Evolutionary conservation across 2,113 vertebrate genomes (phyloP).

Genomic region (Coptodon bakossiorum): DNA sequence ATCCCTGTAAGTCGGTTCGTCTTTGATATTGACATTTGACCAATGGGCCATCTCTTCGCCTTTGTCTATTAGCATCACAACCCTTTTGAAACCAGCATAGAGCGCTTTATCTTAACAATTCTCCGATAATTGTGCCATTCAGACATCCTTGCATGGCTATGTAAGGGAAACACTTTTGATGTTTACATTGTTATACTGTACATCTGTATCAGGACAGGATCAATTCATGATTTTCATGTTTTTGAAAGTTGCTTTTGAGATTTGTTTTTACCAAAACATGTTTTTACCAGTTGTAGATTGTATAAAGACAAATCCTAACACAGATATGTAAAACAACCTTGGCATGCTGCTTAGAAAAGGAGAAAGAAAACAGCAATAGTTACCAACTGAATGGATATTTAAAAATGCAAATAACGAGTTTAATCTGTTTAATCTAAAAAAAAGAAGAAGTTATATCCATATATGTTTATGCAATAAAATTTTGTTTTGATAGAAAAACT

Average conservation of each 20-base stretch:
- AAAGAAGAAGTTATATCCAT: conserved; percentile 41
- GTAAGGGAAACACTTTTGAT: conserved; percentile 27
- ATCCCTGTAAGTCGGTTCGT: conserved; percentile 18
- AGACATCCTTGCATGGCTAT: conserved; percentile 39
- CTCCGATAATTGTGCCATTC: conserved; percentile 29
- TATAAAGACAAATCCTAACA: conserved; percentile 49
- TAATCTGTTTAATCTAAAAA: conserved; percentile 53
- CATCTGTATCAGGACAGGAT: conserved; percentile 27
- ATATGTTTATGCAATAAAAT: conserved; percentile 73
- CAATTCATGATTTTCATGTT: conserved; percentile 45
- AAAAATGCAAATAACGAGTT: conserved; percentile 63
- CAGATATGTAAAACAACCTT: conserved; percentile 48
- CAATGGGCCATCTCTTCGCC: conserved; percentile 20
- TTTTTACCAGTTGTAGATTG: conserved; percentile 66
- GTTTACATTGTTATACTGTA: conserved; percentile 53
- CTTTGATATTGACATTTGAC: conserved; percentile 37
- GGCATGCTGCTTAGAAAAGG: conserved; percentile 66
- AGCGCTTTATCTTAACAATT: conserved; percentile 21
- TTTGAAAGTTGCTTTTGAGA: conserved; percentile 39
- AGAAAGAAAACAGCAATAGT: conserved; percentile 68
- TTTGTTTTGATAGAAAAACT: conserved; percentile 60
- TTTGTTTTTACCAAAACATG: conserved; percentile 55
- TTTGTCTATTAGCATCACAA: conserved; percentile 2
- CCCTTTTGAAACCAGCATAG: conserved; percentile 60
- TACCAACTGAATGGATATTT: conserved; percentile 55